phyloP scores from a whole-genome alignment of 2,888 invertebrate genomes.

The Clusia tigrina region DNA sequence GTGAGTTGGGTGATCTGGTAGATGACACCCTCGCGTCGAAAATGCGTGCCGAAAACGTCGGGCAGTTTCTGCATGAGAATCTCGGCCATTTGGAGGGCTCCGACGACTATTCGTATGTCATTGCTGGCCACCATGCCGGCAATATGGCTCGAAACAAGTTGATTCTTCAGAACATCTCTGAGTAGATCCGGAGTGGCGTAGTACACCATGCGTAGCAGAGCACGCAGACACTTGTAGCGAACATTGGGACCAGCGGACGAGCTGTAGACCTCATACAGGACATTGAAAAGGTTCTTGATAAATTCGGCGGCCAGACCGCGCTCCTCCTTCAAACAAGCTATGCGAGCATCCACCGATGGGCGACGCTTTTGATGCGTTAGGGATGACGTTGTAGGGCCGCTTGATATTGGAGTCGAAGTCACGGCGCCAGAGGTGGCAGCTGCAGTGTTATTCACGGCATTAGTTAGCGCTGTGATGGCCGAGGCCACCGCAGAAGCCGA shows the following conservation, averaged over 20 bases:
- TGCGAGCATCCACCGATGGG: slow-evolving; percentile 70
- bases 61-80: slow-evolving; percentile 96
- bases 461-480: slow-evolving; percentile 38
- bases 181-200: slow-evolving; percentile 89
- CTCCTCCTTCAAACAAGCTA: slow-evolving; percentile 75
- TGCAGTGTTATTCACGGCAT: slow-evolving; percentile 38
- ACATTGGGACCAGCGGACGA: slow-evolving; percentile 98
- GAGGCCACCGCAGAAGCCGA: slow-evolving; percentile 43
- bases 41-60: slow-evolving; percentile 93
- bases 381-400: slow-evolving; percentile 10
- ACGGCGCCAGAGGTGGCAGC: slow-evolving; percentile 38
- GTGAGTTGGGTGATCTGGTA: slow-evolving; percentile 81
- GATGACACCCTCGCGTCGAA: slow-evolving; percentile 96
- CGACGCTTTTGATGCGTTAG: slow-evolving; percentile 47
- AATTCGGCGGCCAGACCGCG: slow-evolving; percentile 75
- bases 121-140: slow-evolving; percentile 98
- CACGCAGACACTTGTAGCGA: slow-evolving; percentile 94
- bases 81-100: slow-evolving; percentile 95
- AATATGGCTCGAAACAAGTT: slow-evolving; percentile 92
- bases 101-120: slow-evolving; percentile 95
- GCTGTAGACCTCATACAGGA: slow-evolving; percentile 97
- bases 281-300: slow-evolving; percentile 86
- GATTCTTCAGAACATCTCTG: slow-evolving; percentile 74
- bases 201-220: slow-evolving; percentile 94
- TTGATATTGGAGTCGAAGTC: slow-evolving; percentile 27